Conservation (phyloP, 2,797 vertebrate genomes). For the Ibycter americanus region DNA sequence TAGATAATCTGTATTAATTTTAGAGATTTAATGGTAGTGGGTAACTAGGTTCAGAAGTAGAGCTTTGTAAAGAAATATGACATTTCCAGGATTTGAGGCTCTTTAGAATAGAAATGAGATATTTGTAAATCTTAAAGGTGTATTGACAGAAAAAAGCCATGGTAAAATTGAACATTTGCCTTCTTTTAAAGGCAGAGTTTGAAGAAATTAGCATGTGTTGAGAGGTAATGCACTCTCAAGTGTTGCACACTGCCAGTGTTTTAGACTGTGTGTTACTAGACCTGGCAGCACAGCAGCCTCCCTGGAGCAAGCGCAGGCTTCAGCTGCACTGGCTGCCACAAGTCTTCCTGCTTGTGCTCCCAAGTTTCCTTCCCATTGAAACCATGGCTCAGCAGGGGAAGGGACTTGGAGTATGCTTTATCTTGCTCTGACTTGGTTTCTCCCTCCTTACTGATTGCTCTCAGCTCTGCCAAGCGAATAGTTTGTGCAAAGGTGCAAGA, state of each 20-base stretch:
- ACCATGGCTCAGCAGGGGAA: background rate
- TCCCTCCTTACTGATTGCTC: background rate
- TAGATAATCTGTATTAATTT: background rate
- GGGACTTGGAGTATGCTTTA: background rate
- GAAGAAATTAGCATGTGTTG: background rate
- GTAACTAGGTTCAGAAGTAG: background rate
- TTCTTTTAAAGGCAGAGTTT: background rate
- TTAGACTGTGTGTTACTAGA: background rate
- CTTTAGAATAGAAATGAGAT: constrained; percentile 5
- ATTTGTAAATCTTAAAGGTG: constrained; percentile 1
- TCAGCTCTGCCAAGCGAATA: background rate
- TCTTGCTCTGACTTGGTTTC: background rate
- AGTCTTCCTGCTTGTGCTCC: background rate
- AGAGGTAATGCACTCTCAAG: background rate
- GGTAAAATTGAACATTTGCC: background rate
- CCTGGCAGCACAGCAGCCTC: background rate
- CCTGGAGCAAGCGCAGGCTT: background rate
- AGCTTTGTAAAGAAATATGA: background rate
- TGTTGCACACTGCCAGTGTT: rapidly evolving
- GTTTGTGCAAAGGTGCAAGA: background rate
- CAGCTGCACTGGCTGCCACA: background rate
- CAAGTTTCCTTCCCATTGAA: background rate
- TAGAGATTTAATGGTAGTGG: background rate
- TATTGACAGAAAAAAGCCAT: constrained; percentile 22
- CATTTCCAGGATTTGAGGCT: background rate